Conservation (phyloP, 2,888 invertebrate species). For the Thumatha senex region DNA sequence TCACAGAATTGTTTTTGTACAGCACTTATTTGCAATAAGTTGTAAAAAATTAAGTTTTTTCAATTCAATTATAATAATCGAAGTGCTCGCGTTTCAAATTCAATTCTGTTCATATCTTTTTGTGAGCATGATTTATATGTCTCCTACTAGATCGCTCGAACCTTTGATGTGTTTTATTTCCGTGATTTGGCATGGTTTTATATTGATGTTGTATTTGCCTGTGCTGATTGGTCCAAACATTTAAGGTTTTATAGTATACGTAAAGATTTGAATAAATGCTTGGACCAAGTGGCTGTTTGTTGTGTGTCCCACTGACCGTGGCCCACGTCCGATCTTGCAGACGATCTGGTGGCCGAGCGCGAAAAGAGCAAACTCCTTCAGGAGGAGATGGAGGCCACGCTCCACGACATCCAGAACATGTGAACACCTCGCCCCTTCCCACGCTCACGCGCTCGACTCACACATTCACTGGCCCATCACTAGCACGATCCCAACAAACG, state of each 20-base stretch:
- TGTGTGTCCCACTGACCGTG: constrained; percentile 74
- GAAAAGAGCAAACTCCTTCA: constrained; percentile 98
- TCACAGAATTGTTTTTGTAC: constrained; percentile 37
- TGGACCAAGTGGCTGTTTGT: constrained; percentile 52
- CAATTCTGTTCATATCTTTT: constrained; percentile 40
- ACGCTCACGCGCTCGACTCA: constrained; percentile 42
- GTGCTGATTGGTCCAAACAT: constrained; percentile 51
- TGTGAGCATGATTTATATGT: constrained; percentile 71
- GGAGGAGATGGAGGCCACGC: constrained; percentile 99
- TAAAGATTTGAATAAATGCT: constrained; percentile 31
- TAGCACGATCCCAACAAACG: constrained; percentile 1
- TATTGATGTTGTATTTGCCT: constrained; percentile 70
- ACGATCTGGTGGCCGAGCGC: constrained; percentile 97
- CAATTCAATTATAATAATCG: neutral
- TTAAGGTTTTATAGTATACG: neutral
- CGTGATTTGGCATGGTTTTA: constrained; percentile 70
- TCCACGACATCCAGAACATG: constrained; percentile 99
- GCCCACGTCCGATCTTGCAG: constrained; percentile 86
- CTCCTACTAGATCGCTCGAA: constrained; percentile 71
- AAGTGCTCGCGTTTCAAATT: constrained; percentile 20
- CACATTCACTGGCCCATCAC: constrained; percentile 21
- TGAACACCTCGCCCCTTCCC: constrained; percentile 82
- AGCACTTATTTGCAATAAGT: constrained; percentile 12
- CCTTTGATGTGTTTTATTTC: constrained; percentile 59
- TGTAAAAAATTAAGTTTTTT: neutral